Evolutionary conservation across 2,113 vertebrate species (phyloP).

Genomic region (Saccopteryx bilineata): DNA sequence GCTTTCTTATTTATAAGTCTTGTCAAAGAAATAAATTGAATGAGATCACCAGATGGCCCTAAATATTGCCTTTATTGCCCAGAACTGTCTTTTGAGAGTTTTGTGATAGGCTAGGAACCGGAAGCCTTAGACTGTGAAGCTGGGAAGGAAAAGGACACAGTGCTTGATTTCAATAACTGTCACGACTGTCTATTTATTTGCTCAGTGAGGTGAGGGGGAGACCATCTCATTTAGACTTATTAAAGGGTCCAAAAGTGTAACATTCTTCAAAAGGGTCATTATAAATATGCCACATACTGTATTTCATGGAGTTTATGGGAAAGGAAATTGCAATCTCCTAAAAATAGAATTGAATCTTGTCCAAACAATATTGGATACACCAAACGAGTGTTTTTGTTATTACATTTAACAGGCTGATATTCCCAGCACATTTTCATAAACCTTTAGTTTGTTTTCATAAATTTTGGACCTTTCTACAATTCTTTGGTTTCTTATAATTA

Average conservation of each 20-base stretch:
- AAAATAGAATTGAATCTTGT: slow-evolving; percentile 91
- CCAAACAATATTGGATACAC: slow-evolving; percentile 89
- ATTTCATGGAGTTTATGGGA: slow-evolving; percentile 88
- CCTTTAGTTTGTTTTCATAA: slow-evolving; percentile 85
- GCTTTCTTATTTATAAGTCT: slow-evolving; percentile 67
- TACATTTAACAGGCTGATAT: slow-evolving; percentile 87
- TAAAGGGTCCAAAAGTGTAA: slow-evolving; percentile 83
- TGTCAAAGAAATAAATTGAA: slow-evolving; percentile 73
- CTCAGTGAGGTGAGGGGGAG: slow-evolving; percentile 80
- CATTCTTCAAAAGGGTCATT: slow-evolving; percentile 84
- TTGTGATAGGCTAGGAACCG: neutral
- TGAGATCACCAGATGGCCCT: slow-evolving; percentile 75
- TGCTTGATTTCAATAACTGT: slow-evolving; percentile 2
- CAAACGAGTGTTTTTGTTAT: slow-evolving; percentile 90
- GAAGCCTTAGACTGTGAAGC: neutral
- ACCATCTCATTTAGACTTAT: slow-evolving; percentile 78
- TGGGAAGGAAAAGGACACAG: neutral
- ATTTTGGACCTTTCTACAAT: slow-evolving; percentile 78
- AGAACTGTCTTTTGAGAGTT: slow-evolving; percentile 34
- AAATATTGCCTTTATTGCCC: slow-evolving; percentile 62
- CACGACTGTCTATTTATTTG: slow-evolving; percentile 75
- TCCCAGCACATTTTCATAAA: slow-evolving; percentile 85
- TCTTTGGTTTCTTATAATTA: neutral
- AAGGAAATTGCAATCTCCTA: slow-evolving; percentile 88
- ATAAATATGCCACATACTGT: slow-evolving; percentile 85